A percentile compares a stretch with the other conserved stretches of the same genome.
Conservation (phyloP, 2,113 vertebrate species). For the Xenopus laevis region DNA sequence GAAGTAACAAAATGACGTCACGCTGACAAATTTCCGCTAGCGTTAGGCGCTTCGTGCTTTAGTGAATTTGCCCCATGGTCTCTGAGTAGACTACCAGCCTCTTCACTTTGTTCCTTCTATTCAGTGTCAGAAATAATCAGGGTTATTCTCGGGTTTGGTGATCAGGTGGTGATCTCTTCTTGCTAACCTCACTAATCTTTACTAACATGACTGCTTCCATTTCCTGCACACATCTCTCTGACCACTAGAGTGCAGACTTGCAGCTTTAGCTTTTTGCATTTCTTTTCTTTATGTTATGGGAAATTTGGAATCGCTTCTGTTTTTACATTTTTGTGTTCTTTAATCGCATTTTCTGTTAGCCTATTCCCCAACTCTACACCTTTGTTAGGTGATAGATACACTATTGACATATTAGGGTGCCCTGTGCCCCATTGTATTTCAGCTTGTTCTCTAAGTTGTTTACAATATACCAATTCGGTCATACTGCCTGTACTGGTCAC, state of each 20-base stretch:
- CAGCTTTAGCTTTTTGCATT: slow-evolving; percentile 51
- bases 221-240: slow-evolving; percentile 31
- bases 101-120: slow-evolving; percentile 60
- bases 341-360: slow-evolving; percentile 50
- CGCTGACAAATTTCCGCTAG: too few species aligned
- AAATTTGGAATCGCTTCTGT: too few species aligned
- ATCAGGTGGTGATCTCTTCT: slow-evolving; percentile 47
- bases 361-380: not conserved
- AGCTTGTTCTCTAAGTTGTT: too few species aligned
- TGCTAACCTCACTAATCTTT: slow-evolving; percentile 47
- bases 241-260: slow-evolving; percentile 53
- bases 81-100: slow-evolving; percentile 48
- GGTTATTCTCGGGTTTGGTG: slow-evolving; percentile 38
- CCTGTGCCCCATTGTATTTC: too few species aligned
- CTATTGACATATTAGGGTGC: too few species aligned
- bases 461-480: too few species aligned
- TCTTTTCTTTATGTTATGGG: slow-evolving; percentile 45
- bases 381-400: not conserved
- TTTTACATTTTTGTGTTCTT: slow-evolving; percentile 56
- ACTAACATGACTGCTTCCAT: slow-evolving; percentile 44
- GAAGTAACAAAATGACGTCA: too few species aligned
- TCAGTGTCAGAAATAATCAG: slow-evolving; percentile 21
- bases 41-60: too few species aligned
- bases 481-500: too few species aligned
- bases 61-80: not conserved